These are phyloP conservation scores for Vireo griseus DNA, from an alignment of 2,797 vertebrate genomes.

Conservation along the genomic window DNA sequence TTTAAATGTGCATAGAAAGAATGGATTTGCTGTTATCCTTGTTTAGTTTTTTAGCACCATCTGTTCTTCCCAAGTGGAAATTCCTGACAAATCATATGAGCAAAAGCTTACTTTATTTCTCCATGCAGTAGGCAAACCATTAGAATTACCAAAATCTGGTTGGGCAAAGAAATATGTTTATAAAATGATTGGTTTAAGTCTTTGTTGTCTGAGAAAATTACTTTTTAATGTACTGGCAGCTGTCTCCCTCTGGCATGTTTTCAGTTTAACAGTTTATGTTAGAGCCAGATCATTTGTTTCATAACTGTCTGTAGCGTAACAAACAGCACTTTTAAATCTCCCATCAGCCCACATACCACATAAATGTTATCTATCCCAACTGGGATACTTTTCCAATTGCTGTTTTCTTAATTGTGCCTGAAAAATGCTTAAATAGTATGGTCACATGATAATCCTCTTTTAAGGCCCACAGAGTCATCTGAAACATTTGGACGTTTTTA, in stretches of 20 bases:
- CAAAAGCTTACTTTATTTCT: conserved; percentile 71
- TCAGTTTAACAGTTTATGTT: conserved; percentile 72
- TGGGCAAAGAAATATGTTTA: conserved; percentile 74
- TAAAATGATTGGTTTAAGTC: conserved; percentile 74
- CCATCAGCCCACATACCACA: conserved; percentile 10
- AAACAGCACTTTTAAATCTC: conserved; percentile 63
- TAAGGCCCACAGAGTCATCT: background rate
- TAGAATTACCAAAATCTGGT: conserved; percentile 71
- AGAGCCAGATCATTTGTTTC: conserved; percentile 73
- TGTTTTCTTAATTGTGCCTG: conserved; percentile 38
- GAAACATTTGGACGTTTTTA: background rate
- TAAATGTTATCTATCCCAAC: conserved; percentile 35
- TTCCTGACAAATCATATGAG: conserved; percentile 68
- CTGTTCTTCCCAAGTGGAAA: conserved; percentile 72
- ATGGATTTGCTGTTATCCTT: conserved; percentile 43
- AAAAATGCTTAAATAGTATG: background rate
- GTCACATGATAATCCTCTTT: background rate
- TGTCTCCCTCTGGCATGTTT: conserved; percentile 72
- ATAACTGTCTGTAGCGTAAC: conserved; percentile 59
- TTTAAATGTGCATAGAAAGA: background rate
- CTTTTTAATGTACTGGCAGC: conserved; percentile 76
- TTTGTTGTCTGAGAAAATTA: conserved; percentile 71
- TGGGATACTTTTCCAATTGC: conserved; percentile 37
- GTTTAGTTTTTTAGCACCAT: conserved; percentile 70
- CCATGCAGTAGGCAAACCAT: conserved; percentile 43